Percentiles rank a stretch among this genome's conserved stretches.
These are phyloP conservation scores for Amblyopsis rosae DNA, from an alignment of 2,113 vertebrate species.

Conservation along the genomic window DNA sequence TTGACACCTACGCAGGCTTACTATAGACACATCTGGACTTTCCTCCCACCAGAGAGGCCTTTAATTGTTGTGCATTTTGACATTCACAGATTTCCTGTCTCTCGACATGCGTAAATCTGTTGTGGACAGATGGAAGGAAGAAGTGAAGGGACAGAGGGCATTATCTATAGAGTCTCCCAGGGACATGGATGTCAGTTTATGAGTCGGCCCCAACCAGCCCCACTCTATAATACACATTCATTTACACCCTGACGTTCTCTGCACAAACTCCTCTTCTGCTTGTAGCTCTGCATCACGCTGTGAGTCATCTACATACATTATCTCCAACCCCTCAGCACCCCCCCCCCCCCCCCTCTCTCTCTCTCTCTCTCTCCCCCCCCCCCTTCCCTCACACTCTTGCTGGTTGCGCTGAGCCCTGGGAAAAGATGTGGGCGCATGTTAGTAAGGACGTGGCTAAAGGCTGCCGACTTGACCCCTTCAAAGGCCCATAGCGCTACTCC, in stretches of 20 bases:
- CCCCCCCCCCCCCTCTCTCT: neutral
- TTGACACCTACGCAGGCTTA: conserved; percentile 47
- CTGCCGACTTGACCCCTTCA: conserved; percentile 39
- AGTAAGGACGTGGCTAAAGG: conserved; percentile 31
- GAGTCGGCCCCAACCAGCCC: neutral
- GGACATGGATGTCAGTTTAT: conserved; percentile 24
- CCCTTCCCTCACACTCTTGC: conserved; percentile 7
- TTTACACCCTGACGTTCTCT: conserved; percentile 9
- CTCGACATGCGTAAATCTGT: conserved; percentile 26
- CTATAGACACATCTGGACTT: conserved; percentile 16
- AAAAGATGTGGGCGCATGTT: conserved; percentile 48
- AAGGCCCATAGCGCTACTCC: conserved; percentile 12
- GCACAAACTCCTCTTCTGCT: neutral
- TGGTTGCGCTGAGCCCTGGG: conserved; percentile 22
- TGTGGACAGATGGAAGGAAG: conserved; percentile 7
- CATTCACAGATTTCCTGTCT: conserved; percentile 56
- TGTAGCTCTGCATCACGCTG: neutral
- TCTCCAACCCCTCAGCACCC: neutral
- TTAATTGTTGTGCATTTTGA: conserved; percentile 45
- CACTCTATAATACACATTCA: neutral
- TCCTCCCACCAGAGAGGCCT: conserved; percentile 18
- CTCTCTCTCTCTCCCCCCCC: neutral
- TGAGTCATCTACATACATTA: neutral
- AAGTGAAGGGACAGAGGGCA: conserved; percentile 19
- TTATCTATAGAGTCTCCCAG: conserved; percentile 26